Percentiles rank a stretch among this genome's conserved stretches.
These are phyloP conservation scores for Agrochola lychnidis DNA, from an alignment of 2,888 invertebrate species.

Conservation along the genomic window DNA sequence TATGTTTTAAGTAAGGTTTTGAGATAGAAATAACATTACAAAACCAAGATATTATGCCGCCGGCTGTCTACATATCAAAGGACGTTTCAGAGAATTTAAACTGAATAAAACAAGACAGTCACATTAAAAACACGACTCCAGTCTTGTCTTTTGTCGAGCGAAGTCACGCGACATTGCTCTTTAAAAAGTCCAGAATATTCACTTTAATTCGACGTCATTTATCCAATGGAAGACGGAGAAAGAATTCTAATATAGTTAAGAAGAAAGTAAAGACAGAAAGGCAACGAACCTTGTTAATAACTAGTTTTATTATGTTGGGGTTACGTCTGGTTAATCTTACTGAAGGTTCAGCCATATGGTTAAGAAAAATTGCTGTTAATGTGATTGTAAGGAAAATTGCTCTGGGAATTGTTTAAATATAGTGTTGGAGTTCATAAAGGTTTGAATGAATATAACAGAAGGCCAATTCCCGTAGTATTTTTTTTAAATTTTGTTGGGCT, in stretches of 20 bases:
- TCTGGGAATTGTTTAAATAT: neutral
- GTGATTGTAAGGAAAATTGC: constrained; percentile 36
- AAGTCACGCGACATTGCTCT: constrained; percentile 58
- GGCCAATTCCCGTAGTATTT: neutral
- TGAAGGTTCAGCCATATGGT: constrained; percentile 42
- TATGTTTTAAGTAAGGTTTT: neutral
- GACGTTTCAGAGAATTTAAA: constrained; percentile 14
- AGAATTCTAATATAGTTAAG: constrained; percentile 70
- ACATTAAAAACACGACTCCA: constrained; percentile 29
- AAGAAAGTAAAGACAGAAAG: constrained; percentile 62
- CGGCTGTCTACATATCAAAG: neutral
- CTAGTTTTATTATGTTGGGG: constrained; percentile 56
- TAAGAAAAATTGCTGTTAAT: constrained; percentile 31
- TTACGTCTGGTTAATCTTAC: constrained; percentile 64
- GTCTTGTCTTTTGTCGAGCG: constrained; percentile 2
- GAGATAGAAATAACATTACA: neutral
- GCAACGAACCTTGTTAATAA: constrained; percentile 69
- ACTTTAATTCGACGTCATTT: constrained; percentile 69
- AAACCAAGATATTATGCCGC: neutral
- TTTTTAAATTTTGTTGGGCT: neutral
- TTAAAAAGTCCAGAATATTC: constrained; percentile 66
- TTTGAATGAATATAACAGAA: neutral
- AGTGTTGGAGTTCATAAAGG: constrained; percentile 1
- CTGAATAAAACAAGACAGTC: constrained; percentile 10
- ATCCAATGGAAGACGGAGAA: constrained; percentile 65